Conservation (phyloP, 2,888 invertebrate genomes). For the Helicoverpa assulta region DNA sequence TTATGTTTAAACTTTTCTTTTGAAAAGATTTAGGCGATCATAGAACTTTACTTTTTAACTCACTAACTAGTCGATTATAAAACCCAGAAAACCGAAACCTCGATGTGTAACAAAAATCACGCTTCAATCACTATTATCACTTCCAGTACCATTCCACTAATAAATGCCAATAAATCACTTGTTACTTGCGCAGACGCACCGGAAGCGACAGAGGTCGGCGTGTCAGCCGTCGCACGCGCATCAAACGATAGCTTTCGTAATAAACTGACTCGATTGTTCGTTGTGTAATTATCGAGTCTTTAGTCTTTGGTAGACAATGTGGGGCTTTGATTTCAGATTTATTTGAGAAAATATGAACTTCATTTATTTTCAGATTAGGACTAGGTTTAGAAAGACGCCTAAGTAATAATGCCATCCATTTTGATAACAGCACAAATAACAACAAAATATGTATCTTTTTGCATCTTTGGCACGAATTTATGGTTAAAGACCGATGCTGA, state of each 20-base stretch:
- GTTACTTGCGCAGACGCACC: conserved; percentile 57
- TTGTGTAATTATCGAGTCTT: conserved; percentile 47
- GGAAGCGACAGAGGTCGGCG: conserved; percentile 72
- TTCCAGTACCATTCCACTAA: conserved; percentile 63
- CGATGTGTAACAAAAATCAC: conserved; percentile 30
- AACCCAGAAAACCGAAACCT: not conserved
- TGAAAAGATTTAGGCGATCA: too few species aligned
- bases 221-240: conserved; percentile 71
- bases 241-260: conserved; percentile 64
- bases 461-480: too few species aligned
- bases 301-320: conserved; percentile 25
- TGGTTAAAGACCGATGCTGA: too few species aligned
- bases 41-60: not conserved
- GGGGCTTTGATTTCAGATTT: conserved; percentile 8
- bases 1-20: too few species aligned
- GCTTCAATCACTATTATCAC: conserved; percentile 54
- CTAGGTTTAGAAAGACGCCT: too few species aligned
- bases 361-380: too few species aligned
- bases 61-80: too few species aligned
- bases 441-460: too few species aligned
- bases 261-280: conserved; percentile 52
- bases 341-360: too few species aligned
- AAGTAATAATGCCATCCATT: too few species aligned
- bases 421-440: too few species aligned
- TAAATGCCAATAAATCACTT: conserved; percentile 68